phyloP scores from a whole-genome alignment of 2,797 vertebrate genomes.

The Dendrocincla fuliginosa region DNA sequence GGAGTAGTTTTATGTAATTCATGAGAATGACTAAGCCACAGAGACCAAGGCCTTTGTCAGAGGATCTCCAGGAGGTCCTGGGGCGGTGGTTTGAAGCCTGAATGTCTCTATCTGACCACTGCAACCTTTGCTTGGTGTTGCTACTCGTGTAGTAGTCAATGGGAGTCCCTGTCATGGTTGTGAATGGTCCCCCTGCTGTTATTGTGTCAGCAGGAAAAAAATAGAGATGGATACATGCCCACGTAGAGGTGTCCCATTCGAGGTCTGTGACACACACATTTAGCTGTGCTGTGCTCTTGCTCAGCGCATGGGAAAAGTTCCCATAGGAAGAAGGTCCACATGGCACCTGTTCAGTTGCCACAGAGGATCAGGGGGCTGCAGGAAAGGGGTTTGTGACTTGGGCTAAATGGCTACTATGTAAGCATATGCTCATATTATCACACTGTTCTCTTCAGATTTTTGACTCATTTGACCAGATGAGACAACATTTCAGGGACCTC shows the following conservation, averaged over 20 bases:
- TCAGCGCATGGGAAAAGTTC: not conserved
- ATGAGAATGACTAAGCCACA: not conserved
- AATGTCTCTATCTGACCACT: not conserved
- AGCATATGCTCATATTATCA: not conserved
- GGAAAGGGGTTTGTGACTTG: not conserved
- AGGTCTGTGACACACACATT: not conserved
- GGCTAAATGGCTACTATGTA: not conserved
- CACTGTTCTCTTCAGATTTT: not conserved
- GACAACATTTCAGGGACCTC: not conserved
- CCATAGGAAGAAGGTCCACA: not conserved
- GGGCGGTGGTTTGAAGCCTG: not conserved
- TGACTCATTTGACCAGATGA: not conserved
- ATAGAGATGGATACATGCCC: not conserved
- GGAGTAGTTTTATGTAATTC: not conserved
- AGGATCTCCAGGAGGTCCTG: not conserved
- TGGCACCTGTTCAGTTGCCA: not conserved
- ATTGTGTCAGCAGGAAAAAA: not conserved
- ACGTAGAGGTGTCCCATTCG: not conserved
- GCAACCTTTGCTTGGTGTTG: not conserved
- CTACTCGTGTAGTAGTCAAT: not conserved
- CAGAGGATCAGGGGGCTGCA: not conserved
- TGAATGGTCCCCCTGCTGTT: not conserved
- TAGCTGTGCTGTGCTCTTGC: not conserved
- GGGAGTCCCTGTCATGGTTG: not conserved
- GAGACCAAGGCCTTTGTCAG: not conserved